Evolutionary conservation across 2,113 vertebrate species (phyloP), one percentile per base, ranked within the genome.

Genomic region (Melanotaenia duboulayi): DNA sequence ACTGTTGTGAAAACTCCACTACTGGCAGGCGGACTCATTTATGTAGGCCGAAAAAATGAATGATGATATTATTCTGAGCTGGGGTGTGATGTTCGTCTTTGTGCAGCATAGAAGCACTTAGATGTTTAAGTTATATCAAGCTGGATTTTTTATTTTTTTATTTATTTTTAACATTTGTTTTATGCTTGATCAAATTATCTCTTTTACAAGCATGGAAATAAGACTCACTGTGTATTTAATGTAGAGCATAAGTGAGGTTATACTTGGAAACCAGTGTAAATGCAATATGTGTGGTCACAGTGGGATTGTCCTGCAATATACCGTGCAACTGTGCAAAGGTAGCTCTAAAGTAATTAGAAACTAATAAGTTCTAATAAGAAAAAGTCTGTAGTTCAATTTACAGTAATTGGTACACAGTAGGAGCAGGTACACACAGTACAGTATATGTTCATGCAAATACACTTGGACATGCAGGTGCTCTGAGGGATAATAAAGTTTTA

Each of bases 401-500:
- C 66, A 84, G 56, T 78, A 65, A 83, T 80, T 83, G 68, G 79
- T 44, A 61, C 56, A 65, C 3, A 24, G 9, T 3, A 17, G 68
- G 66, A 58, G 17, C 28, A 44, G 54, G 25, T 23, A 48, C 42
- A 62, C 42, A 42, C 35, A 54, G 3, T 42, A 16, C 40, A 16
- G 12, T 42, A 42, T 16, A 16, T 42, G 40, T 32, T 25, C 14
- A 35, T 39, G 12, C 62, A 57, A 51, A 16, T 24, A 67, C 28
- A 52, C 20, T 9, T 14, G 51, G 44, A 62, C 25, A 59, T 17
- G 4, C 57, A 76, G 2, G 74, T 11, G 3, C 48, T 61, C 72
- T 39, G 48, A 68, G 71, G 32, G 23, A 74, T 77, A 40, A 80
- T 86, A 61, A 84, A 59, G 28, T 65, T 78, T 83, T 70, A 82